Base-by-base conservation (phyloP, 2,113 vertebrate species). In the Percopsis transmontana region DNA sequence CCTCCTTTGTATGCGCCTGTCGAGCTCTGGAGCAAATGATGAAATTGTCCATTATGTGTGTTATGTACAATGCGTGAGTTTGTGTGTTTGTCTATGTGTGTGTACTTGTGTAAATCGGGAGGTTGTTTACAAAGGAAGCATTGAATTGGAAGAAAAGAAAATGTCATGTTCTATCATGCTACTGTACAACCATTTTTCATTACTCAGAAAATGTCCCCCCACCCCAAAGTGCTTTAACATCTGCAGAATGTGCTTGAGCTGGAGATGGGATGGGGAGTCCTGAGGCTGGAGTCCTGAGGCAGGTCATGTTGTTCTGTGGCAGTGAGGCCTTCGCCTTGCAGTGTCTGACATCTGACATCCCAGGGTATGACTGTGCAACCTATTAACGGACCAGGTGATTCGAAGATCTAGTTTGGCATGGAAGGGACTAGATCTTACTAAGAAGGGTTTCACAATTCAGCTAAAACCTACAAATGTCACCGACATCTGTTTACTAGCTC, bases 111-210 rank as follows among this genome's bases (percentile, higher is more conserved):
- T 56, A 58, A 81, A 80, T 67, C 62, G 58, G 40, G 3, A 70
- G 67, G 74, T 76, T 83, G 79, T 89, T 89, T 85, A 86, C 78
- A 83, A 84, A 87, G 78, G 85, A 86, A 82, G 75, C 74, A 60
- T 76, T 81, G 81, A 82, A 85, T 85, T 82, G 83, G 72, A 77
- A n/a, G n/a, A 69, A 73, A 72, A 81, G 85, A 82, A 85, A 88
- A 90, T 88, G 88, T 83, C 85, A 86, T 78, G 77, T 85, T 90
- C 83, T 84, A 89, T 91, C 86, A 72, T 81, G 65, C 60, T 50
- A 58, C 79, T 56, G 62, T 82, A 85, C 78, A 82, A 68, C 72
- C 74, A 62, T 85, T 87, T 76, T 68, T 75, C 80, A 82, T 87
- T 81, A 74, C 82, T 88, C 69, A 61, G 77, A 84, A 85, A 85